Conservation (phyloP, 2,797 vertebrate genomes). For the Syncerus caffer region DNA sequence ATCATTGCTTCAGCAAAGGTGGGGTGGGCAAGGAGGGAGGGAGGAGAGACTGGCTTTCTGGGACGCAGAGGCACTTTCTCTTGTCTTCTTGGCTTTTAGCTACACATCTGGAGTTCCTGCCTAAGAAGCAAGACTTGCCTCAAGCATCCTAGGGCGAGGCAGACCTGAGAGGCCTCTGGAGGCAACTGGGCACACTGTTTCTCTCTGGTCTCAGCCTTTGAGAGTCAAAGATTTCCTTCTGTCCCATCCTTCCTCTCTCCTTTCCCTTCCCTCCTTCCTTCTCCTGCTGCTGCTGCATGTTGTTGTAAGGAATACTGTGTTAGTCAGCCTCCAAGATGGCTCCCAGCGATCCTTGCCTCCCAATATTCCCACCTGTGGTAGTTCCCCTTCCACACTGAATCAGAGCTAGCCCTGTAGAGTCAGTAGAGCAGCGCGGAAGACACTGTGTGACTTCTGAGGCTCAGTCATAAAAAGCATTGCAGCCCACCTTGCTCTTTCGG, state of each 20-base stretch:
- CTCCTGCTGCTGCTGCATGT: not conserved
- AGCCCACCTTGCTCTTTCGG: not conserved
- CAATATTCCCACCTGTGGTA: not conserved
- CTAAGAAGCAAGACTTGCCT: conserved; percentile 1
- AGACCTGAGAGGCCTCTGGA: conserved; percentile 20
- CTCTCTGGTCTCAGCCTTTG: conserved; percentile 34
- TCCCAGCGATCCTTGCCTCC: not conserved
- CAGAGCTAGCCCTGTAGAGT: not conserved
- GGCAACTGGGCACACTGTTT: conserved; percentile 22
- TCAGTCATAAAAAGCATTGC: not conserved
- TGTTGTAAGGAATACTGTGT: conserved; percentile 5
- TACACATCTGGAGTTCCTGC: conserved; percentile 3
- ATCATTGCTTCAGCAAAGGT: conserved; percentile 63
- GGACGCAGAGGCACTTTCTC: conserved; percentile 20
- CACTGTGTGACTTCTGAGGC: not conserved
- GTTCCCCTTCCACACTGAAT: not conserved
- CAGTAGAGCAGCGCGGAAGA: not conserved
- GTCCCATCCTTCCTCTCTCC: not conserved
- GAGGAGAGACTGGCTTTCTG: conserved; percentile 33
- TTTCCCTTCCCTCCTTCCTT: not conserved
- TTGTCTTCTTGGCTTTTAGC: conserved; percentile 8
- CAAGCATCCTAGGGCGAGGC: not conserved
- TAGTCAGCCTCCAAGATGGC: not conserved
- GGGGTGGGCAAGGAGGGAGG: conserved; percentile 64
- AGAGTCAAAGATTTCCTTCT: conserved; percentile 45